These are phyloP conservation scores for Enoplolaimus lenunculus DNA, from an alignment of 2,888 invertebrate genomes.

Conservation along the genomic window DNA sequence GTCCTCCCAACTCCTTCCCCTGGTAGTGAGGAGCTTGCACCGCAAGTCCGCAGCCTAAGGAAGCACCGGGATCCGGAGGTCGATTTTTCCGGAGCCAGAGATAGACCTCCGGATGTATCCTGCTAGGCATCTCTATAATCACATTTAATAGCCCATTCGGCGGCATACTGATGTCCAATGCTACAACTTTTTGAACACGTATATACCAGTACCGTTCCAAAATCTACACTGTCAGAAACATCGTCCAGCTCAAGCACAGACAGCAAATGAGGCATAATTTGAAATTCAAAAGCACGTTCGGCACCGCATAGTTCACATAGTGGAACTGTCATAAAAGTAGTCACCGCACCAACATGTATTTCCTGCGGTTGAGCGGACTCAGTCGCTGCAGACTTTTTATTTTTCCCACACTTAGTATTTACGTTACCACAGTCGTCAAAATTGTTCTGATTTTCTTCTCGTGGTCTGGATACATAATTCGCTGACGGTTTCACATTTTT, in stretches of 20 bases:
- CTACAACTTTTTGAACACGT: slow-evolving; percentile 67
- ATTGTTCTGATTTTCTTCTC: background rate
- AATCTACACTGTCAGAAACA: slow-evolving; percentile 53
- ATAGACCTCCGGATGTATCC: too few species aligned
- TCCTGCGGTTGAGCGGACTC: background rate
- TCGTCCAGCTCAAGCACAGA: slow-evolving; percentile 35
- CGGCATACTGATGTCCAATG: slow-evolving; percentile 32
- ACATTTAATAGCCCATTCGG: background rate
- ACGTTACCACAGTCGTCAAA: too few species aligned
- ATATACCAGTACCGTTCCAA: slow-evolving; percentile 72
- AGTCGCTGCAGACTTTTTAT: background rate
- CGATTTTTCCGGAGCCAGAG: too few species aligned
- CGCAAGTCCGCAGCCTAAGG: too few species aligned
- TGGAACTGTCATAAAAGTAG: slow-evolving; percentile 51
- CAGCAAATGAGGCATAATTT: slow-evolving; percentile 49
- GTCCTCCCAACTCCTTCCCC: too few species aligned
- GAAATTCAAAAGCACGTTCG: slow-evolving; percentile 73
- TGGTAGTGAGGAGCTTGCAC: too few species aligned
- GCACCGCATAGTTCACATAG: slow-evolving; percentile 57
- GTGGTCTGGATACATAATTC: background rate
- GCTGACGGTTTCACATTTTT: background rate
- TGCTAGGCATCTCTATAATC: background rate
- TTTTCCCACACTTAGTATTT: too few species aligned
- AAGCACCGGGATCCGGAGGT: too few species aligned
- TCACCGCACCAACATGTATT: too few species aligned